phyloP scores from a whole-genome alignment of 2,888 invertebrate species.

The Agrochola macilenta region DNA sequence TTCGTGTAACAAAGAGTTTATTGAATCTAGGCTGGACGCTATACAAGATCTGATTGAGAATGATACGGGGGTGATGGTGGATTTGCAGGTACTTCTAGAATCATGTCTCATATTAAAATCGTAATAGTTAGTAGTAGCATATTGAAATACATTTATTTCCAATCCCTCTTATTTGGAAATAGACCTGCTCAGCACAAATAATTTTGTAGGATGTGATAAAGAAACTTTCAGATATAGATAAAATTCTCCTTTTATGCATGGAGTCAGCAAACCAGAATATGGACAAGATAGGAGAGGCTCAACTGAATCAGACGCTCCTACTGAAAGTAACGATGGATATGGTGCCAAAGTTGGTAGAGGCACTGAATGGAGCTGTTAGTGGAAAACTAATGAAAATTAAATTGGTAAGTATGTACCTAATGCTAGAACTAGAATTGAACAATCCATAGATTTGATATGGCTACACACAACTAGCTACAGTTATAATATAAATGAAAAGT shows the following conservation, averaged over 20 bases:
- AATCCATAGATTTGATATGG: background rate
- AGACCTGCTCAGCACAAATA: too few relatives aligned
- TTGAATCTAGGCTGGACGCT: constrained; percentile 93
- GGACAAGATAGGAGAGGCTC: constrained; percentile 92
- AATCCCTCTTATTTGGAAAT: background rate
- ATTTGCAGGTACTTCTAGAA: constrained; percentile 90
- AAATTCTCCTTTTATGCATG: constrained; percentile 91
- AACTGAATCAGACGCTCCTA: constrained; percentile 94
- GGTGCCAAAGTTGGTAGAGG: constrained; percentile 92
- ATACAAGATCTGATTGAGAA: constrained; percentile 94
- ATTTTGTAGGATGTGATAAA: constrained; percentile 90
- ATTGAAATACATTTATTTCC: background rate
- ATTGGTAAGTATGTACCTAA: constrained; percentile 84
- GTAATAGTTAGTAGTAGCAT: background rate
- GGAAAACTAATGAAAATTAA: constrained; percentile 90
- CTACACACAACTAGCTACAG: background rate
- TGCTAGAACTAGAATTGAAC: background rate
- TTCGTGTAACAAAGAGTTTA: constrained; percentile 92
- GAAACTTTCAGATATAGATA: constrained; percentile 94
- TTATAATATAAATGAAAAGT: background rate
- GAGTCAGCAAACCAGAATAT: constrained; percentile 88
- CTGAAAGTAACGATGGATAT: constrained; percentile 94
- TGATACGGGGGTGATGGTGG: constrained; percentile 91
- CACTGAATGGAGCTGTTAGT: constrained; percentile 88
- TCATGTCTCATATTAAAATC: background rate